A percentile compares a stretch with the other conserved stretches of the same genome.
Conservation (phyloP, 1,140 invertebrate genomes). For the Leptinotarsa lineolata region DNA sequence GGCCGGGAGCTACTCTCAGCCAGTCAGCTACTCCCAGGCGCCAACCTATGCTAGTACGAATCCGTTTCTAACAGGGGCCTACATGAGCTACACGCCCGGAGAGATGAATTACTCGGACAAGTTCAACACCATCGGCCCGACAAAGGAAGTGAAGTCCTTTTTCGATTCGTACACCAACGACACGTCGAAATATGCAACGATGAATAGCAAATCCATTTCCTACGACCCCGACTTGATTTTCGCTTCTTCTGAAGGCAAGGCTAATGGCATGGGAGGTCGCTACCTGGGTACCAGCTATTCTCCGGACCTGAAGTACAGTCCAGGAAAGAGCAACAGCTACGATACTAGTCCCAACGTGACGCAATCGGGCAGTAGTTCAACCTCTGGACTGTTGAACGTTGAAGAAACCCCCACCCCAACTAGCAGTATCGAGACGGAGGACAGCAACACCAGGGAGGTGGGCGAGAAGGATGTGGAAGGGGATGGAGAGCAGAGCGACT, state of each 20-base stretch:
- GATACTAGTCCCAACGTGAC: constrained; percentile 40
- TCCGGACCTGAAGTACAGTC: constrained; percentile 46
- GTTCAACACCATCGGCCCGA: constrained; percentile 49
- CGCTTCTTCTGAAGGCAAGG: constrained; percentile 35
- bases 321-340: constrained; percentile 38
- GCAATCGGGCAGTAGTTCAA: constrained; percentile 35
- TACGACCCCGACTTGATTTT: constrained; percentile 38
- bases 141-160: constrained; percentile 51
- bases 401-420: constrained; percentile 64
- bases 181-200: constrained; percentile 43
- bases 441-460: constrained; percentile 61
- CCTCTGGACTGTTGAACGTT: constrained; percentile 44
- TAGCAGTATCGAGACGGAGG: constrained; percentile 65
- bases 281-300: constrained; percentile 44
- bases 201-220: constrained; percentile 43
- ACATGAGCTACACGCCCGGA: constrained; percentile 59
- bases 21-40: constrained; percentile 47
- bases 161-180: constrained; percentile 47
- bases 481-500: constrained; percentile 65
- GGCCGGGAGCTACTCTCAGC: constrained; percentile 4
- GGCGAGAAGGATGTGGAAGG: constrained; percentile 63
- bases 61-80: constrained; percentile 61
- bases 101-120: constrained; percentile 47
- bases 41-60: constrained; percentile 61
- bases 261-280: constrained; percentile 46